Evolutionary conservation across 2,888 invertebrate genomes (phyloP).

Genomic region (Mechanitis mazaeus): DNA sequence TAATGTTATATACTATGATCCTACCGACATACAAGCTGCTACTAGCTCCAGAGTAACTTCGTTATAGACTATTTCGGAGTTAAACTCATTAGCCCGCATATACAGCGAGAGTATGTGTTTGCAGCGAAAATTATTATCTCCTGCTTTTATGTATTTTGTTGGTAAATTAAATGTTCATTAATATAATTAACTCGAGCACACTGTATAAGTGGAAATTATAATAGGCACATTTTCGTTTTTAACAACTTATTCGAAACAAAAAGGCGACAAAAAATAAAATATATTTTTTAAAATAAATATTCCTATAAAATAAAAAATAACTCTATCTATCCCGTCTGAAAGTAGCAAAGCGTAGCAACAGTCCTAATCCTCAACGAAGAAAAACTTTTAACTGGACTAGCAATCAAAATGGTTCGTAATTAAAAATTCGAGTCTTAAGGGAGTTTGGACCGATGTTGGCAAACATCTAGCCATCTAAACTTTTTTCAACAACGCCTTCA

Average conservation of each 20-base stretch:
- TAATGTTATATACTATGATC: neutral
- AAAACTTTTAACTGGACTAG: slow-evolving; percentile 51
- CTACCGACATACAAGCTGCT: neutral
- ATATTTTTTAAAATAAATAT: no score
- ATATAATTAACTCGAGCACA: neutral
- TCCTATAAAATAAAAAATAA: no score
- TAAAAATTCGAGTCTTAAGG: slow-evolving; percentile 40
- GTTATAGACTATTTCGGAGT: slow-evolving; percentile 8
- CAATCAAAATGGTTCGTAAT: slow-evolving; percentile 56
- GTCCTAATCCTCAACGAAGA: slow-evolving; percentile 7
- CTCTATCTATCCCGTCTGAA: no score
- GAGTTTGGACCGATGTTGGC: slow-evolving; percentile 22
- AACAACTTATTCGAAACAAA: no score
- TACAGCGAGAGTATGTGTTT: slow-evolving; percentile 1
- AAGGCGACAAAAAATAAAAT: no score
- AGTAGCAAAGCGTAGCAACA: neutral
- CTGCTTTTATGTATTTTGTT: slow-evolving; percentile 2
- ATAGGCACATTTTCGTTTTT: no score
- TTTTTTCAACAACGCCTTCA: slow-evolving; percentile 20
- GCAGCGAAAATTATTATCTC: slow-evolving; percentile 2
- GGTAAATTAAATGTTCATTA: slow-evolving; percentile 1
- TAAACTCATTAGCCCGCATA: slow-evolving; percentile 5
- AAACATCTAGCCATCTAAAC: slow-evolving; percentile 26
- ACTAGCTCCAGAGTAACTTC: slow-evolving; percentile 2
- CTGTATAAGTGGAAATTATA: no score